Percentiles rank a stretch among this genome's conserved stretches.
Conservation (phyloP, 2,888 invertebrate species). For the Erannis defoliaria region DNA sequence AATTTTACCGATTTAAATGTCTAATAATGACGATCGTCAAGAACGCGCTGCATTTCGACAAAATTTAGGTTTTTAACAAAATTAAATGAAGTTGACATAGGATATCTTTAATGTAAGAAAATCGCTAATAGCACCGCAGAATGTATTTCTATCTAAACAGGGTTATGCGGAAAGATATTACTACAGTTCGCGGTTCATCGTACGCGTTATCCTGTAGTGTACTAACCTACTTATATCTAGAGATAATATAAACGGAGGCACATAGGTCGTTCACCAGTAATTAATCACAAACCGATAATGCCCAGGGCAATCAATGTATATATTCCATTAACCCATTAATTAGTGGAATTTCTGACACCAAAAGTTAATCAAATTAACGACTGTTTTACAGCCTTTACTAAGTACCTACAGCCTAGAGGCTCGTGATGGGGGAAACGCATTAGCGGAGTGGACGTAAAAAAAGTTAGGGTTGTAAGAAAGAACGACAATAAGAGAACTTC, state of each 20-base stretch:
- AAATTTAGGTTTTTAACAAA: too few species aligned
- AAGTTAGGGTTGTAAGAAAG: not conserved
- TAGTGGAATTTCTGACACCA: slow-evolving; percentile 21
- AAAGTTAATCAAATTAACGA: slow-evolving; percentile 19
- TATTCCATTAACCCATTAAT: slow-evolving; percentile 25
- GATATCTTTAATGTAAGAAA: too few species aligned
- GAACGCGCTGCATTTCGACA: too few species aligned
- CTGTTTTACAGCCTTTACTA: slow-evolving; percentile 20
- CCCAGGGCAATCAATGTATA: slow-evolving; percentile 13
- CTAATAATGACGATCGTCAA: too few species aligned
- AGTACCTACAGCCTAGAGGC: slow-evolving; percentile 13
- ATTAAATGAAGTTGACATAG: too few species aligned
- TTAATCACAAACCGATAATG: slow-evolving; percentile 32
- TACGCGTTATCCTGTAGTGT: too few species aligned
- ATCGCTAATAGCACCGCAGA: too few species aligned
- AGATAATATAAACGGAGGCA: slow-evolving; percentile 6
- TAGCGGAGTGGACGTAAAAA: slow-evolving; percentile 13
- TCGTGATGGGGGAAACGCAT: slow-evolving; percentile 16
- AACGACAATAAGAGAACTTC: not conserved
- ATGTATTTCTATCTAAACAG: too few species aligned
- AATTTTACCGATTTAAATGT: too few species aligned
- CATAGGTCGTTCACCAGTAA: slow-evolving; percentile 17
- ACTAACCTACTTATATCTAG: not conserved
- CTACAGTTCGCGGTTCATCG: too few species aligned
- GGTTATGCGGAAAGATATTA: too few species aligned